These are phyloP conservation scores for Maniola hyperantus DNA, from an alignment of 2,888 invertebrate species.

Conservation along the genomic window DNA sequence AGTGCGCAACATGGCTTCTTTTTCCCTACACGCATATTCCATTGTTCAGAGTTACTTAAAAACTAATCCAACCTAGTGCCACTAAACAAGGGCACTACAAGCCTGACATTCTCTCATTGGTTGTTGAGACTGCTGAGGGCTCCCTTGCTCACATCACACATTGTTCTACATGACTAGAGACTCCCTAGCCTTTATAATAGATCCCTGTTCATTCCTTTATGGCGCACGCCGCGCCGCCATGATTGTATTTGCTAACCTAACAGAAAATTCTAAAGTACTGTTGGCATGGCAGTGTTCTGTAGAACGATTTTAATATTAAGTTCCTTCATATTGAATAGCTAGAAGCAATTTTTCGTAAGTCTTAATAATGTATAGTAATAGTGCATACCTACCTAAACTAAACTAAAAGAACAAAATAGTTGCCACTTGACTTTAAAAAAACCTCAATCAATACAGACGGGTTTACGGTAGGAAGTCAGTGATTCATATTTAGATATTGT, in stretches of 20 bases:
- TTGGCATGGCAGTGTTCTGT: background rate
- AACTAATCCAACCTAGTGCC: constrained; percentile 79
- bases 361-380: no score
- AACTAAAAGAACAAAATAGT: no score
- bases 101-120: constrained; percentile 67
- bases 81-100: constrained; percentile 70
- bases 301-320: background rate
- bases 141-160: constrained; percentile 49
- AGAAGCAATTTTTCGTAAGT: no score
- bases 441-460: no score
- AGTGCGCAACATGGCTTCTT: constrained; percentile 54
- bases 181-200: constrained; percentile 39
- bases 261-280: constrained; percentile 11
- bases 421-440: no score
- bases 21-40: constrained; percentile 53
- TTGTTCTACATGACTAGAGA: constrained; percentile 31
- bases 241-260: constrained; percentile 16
- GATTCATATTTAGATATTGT: no score
- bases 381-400: no score
- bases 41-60: constrained; percentile 75
- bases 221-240: constrained; percentile 20
- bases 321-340: no score
- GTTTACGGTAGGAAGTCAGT: no score
- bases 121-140: constrained; percentile 47
- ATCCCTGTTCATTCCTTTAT: constrained; percentile 49